Conservation (phyloP, 92 coral and sea anemone species). For the Porites lobata region DNA sequence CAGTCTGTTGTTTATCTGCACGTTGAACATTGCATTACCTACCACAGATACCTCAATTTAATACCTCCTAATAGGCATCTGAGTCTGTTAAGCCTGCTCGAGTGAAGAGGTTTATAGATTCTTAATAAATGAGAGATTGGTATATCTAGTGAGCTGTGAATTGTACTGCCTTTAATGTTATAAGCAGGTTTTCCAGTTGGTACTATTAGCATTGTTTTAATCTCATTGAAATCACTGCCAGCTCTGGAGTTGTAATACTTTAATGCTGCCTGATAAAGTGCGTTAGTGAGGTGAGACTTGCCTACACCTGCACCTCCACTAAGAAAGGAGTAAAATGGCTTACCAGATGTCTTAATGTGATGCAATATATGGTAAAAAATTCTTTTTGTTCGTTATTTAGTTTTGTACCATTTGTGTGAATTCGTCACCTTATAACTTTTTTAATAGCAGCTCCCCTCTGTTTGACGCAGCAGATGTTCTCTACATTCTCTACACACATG, state of each 20-base stretch:
- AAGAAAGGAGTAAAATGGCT: constrained; percentile 52
- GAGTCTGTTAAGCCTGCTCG: constrained; percentile 69
- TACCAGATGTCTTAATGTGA: constrained; percentile 56
- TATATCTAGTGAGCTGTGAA: constrained; percentile 59
- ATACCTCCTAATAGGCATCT: constrained; percentile 52
- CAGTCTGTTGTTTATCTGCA: constrained; percentile 63
- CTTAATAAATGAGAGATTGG: constrained; percentile 66
- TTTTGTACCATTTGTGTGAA: no score
- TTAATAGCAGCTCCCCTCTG: no score
- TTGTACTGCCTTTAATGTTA: constrained; percentile 58
- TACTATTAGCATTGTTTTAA: constrained; percentile 54
- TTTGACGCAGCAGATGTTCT: no score
- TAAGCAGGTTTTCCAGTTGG: constrained; percentile 67
- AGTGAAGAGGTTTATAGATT: constrained; percentile 68
- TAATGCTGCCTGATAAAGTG: constrained; percentile 78
- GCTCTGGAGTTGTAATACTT: constrained; percentile 69
- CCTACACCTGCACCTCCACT: constrained; percentile 80
- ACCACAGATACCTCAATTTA: constrained; percentile 77
- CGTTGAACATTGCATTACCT: constrained; percentile 72
- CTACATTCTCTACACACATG: no score
- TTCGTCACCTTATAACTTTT: no score
- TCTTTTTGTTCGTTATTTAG: no score
- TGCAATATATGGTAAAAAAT: constrained; percentile 41
- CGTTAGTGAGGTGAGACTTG: constrained; percentile 64
- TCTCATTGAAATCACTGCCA: constrained; percentile 52